Evolutionary conservation across 1,140 invertebrate species (phyloP).

Genomic region (Lerema accius): DNA sequence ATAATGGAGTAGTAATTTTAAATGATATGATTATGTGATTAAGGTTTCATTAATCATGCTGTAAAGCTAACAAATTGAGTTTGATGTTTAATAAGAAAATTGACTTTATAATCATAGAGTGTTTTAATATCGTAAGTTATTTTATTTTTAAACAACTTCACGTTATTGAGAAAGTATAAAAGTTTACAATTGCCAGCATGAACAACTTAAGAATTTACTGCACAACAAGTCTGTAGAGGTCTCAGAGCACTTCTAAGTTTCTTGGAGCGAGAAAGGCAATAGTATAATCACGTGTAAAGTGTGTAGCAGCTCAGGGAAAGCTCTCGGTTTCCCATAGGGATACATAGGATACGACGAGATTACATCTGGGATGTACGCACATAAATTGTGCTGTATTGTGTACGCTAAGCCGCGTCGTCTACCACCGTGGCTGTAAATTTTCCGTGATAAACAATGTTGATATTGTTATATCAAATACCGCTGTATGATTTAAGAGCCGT

Average conservation of each 20-base stretch:
- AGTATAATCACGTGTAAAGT: slow-evolving; percentile 41
- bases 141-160: no score
- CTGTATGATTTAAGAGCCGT: slow-evolving; percentile 29
- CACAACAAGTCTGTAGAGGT: slow-evolving; percentile 21
- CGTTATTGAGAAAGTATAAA: not conserved
- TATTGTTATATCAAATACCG: slow-evolving; percentile 32
- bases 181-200: slow-evolving; percentile 1
- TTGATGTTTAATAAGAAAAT: slow-evolving; percentile 31
- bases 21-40: slow-evolving; percentile 33
- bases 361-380: slow-evolving; percentile 39
- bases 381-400: slow-evolving; percentile 34
- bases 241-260: slow-evolving; percentile 30
- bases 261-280: slow-evolving; percentile 29
- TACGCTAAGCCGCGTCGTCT: slow-evolving; percentile 19
- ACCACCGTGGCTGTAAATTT: slow-evolving; percentile 30
- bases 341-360: slow-evolving; percentile 38
- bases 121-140: no score
- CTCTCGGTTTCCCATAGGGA: slow-evolving; percentile 34
- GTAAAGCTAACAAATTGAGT: slow-evolving; percentile 11
- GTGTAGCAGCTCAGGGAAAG: slow-evolving; percentile 36
- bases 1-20: slow-evolving; percentile 28
- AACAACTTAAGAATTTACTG: slow-evolving; percentile 27
- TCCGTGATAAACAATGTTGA: slow-evolving; percentile 34
- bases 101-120: slow-evolving; percentile 11
- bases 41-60: slow-evolving; percentile 20